These are phyloP conservation scores for Lepisosteus osseus DNA, from an alignment of 2,113 vertebrate species.

Conservation along the genomic window DNA sequence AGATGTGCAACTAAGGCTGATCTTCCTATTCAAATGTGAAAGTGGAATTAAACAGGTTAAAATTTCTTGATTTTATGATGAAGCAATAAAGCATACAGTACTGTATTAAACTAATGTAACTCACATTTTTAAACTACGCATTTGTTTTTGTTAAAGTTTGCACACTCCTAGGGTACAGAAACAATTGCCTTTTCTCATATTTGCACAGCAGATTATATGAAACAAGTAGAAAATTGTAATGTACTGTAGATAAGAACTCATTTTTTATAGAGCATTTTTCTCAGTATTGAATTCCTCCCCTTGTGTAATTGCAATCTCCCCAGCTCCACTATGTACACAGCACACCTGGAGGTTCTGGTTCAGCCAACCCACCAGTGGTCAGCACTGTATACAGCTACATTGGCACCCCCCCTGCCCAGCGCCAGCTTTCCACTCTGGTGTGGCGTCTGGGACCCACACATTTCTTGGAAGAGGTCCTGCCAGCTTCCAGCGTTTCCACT, in stretches of 20 bases:
- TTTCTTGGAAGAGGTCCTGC: conserved; percentile 93
- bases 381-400: conserved; percentile 90
- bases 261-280: neutral
- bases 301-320: conserved; percentile 13
- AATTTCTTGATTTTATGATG: too few relatives aligned
- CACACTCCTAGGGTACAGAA: too few relatives aligned
- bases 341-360: conserved; percentile 84
- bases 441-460: conserved; percentile 93
- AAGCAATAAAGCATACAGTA: too few relatives aligned
- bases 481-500: conserved; percentile 75
- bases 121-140: too few relatives aligned
- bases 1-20: too few relatives aligned
- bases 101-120: too few relatives aligned
- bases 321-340: conserved; percentile 96
- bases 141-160: too few relatives aligned
- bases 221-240: too few relatives aligned
- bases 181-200: too few relatives aligned
- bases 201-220: too few relatives aligned
- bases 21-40: too few relatives aligned
- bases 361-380: conserved; percentile 87
- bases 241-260: neutral
- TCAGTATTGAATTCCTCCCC: neutral
- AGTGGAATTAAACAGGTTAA: too few relatives aligned
- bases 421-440: conserved; percentile 83
- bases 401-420: conserved; percentile 88